A percentile compares a stretch with the other conserved stretches of the same genome.
These are phyloP conservation scores for Mastomys natalensis DNA, from an alignment of 2,113 vertebrate species.

Conservation along the genomic window DNA sequence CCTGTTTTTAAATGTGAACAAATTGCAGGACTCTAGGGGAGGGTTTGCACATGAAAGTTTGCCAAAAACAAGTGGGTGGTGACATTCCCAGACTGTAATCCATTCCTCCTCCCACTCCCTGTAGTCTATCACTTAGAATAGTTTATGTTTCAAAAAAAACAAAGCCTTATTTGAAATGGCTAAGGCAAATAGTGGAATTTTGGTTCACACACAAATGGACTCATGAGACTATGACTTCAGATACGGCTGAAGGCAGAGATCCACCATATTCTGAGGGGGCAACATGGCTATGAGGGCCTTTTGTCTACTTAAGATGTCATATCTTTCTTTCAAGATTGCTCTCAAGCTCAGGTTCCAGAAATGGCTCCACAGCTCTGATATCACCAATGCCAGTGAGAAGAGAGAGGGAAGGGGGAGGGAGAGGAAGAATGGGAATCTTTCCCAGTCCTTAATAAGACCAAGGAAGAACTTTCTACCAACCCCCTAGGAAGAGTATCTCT, in stretches of 20 bases:
- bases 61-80: slow-evolving; percentile 74
- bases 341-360: not conserved
- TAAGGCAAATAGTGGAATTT: slow-evolving; percentile 59
- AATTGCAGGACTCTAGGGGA: slow-evolving; percentile 43
- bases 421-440: not conserved
- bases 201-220: not conserved
- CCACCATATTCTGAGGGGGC: not conserved
- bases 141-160: slow-evolving; percentile 68
- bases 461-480: not conserved
- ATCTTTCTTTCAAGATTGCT: slow-evolving; percentile 17
- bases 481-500: not conserved
- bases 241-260: not conserved
- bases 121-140: slow-evolving; percentile 75
- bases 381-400: not conserved
- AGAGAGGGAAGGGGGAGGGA: not conserved
- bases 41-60: slow-evolving; percentile 63
- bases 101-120: slow-evolving; percentile 58
- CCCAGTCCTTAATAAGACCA: not conserved
- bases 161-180: slow-evolving; percentile 63
- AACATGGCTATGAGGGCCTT: not conserved
- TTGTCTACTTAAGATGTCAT: not conserved
- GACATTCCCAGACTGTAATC: slow-evolving; percentile 67
- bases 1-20: slow-evolving; percentile 58
- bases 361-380: not conserved
- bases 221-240: not conserved